Base-by-base conservation (phyloP, 23 tunicate genomes). In the Trididemnum nubilum region DNA sequence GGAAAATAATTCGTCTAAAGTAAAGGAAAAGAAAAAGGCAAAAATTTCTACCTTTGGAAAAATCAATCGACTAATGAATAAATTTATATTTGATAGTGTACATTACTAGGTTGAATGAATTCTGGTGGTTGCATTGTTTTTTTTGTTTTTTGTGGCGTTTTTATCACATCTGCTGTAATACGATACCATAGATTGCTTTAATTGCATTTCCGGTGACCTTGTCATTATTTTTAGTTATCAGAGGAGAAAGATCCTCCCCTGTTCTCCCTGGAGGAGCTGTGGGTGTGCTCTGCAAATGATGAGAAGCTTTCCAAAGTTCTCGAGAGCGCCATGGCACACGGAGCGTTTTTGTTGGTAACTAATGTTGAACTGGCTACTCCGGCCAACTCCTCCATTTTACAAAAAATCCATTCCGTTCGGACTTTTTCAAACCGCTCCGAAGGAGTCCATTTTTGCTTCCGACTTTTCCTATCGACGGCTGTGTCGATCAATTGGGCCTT, bases 231-330 rank as follows among this genome's bases (percentile, higher is more conserved):
- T 44, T 61, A 21, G 67, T 61, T n/a, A 12, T n/a, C 29, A 12
- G 28, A 24, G 33, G 79, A 37, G 61, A 1, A 18, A 24, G 18
- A 82, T 71, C 0, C 24, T 31, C 88, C 5, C 22, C 7, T 67
- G 26, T 67, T 30, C 38, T 65, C 90, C 0, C 60, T 85, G 36
- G 79, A 78, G 28, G 22, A 65, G 72, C 51, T 85, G 52, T 85
- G 90, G 80, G 74, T 85, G 12, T 91, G 97, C 76, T 71, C 54
- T 44, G 78, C 90, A 2, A 83, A 89, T 22, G 83, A 91, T 37
- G 73, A 51, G 7, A 1, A 33, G 0, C 64, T 91, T 25, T 33
- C 83, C 0, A 7, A 54, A 21, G 31, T 76, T 19, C 51, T 91
- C 3, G 70, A 39, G 0, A 78, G 72, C 24, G 89, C 96, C 2